A percentile compares a stretch with the other conserved stretches of the same genome.
These are phyloP conservation scores for Hydrolagus colliei DNA, from an alignment of 2,797 vertebrate genomes.

Conservation along the genomic window DNA sequence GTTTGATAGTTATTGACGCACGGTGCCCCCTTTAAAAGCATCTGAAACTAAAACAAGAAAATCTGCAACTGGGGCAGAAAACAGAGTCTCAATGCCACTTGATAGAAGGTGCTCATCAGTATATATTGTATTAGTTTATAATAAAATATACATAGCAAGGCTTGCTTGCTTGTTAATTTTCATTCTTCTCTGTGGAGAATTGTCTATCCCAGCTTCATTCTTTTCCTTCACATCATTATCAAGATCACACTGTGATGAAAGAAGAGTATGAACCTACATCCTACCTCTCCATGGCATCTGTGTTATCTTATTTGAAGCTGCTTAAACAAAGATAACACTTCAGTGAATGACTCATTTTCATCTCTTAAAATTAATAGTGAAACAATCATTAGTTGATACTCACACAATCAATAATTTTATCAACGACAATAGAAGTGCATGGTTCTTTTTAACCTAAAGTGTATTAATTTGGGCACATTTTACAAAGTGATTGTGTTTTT, in stretches of 20 bases:
- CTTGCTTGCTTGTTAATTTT: not conserved
- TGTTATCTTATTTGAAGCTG: not conserved
- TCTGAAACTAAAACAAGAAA: too few species aligned
- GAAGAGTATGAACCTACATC: not conserved
- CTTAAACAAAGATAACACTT: not conserved
- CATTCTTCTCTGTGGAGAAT: not conserved
- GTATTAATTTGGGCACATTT: not conserved
- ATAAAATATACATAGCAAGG: not conserved
- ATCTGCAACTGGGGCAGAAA: too few species aligned
- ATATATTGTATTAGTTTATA: too few species aligned
- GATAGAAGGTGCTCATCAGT: too few species aligned
- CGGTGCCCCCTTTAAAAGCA: too few species aligned
- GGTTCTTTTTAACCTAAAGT: not conserved
- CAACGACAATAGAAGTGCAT: not conserved
- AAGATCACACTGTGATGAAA: not conserved
- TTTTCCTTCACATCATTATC: not conserved
- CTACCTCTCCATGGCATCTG: not conserved
- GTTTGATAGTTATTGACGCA: too few species aligned
- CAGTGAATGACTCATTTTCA: not conserved
- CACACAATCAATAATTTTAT: not conserved
- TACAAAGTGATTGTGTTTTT: conserved; percentile 14
- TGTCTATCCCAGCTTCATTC: not conserved
- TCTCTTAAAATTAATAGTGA: not conserved
- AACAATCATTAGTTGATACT: not conserved
- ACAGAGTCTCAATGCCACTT: too few species aligned